These are phyloP conservation scores for Propithecus coquereli DNA, from an alignment of 2,113 vertebrate species.

Conservation along the genomic window DNA sequence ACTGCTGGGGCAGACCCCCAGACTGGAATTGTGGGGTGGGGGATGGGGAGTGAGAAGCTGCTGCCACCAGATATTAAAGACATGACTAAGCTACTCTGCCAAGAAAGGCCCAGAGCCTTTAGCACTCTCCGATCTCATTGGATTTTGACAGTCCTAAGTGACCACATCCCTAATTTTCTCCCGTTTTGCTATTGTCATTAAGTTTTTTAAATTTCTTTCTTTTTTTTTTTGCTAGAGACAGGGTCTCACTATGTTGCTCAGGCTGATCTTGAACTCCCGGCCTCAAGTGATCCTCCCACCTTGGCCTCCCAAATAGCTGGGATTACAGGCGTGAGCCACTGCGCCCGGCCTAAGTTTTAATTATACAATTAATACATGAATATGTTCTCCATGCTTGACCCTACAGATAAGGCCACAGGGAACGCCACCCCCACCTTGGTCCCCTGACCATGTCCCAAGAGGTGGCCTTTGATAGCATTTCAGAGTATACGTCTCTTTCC, in stretches of 20 bases:
- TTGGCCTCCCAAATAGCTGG: background rate
- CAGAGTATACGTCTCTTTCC: background rate
- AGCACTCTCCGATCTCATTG: rapidly evolving
- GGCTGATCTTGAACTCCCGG: background rate
- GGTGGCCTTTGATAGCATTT: background rate
- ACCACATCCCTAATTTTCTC: background rate
- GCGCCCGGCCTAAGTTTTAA: background rate
- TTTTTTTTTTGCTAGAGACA: background rate
- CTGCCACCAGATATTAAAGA: background rate
- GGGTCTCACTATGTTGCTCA: background rate
- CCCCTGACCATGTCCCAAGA: background rate
- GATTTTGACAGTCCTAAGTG: background rate
- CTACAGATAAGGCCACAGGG: background rate
- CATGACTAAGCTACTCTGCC: background rate
- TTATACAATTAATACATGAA: background rate
- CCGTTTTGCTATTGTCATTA: background rate
- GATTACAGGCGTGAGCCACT: background rate
- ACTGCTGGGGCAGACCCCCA: rapidly evolving
- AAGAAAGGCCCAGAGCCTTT: background rate
- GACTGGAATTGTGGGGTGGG: no score
- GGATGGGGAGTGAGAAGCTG: background rate
- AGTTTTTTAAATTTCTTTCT: background rate
- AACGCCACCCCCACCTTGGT: background rate
- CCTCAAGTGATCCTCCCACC: background rate
- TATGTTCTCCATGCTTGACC: background rate